A percentile compares a stretch with the other conserved stretches of the same genome.
These are phyloP conservation scores for Conops quadrifasciatus DNA, from an alignment of 2,888 invertebrate genomes.

Conservation along the genomic window DNA sequence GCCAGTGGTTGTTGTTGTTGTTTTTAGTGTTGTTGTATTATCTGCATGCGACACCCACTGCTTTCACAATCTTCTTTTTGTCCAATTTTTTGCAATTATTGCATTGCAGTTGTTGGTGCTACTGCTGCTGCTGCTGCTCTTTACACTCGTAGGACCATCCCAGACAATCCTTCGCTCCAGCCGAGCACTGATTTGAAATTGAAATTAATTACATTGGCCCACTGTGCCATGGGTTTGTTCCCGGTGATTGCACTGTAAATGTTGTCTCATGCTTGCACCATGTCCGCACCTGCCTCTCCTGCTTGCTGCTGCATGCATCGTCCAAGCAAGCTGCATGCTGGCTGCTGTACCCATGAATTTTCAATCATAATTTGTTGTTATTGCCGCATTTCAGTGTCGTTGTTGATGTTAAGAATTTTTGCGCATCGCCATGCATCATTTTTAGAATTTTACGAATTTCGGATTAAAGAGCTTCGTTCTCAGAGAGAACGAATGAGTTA, in stretches of 20 bases:
- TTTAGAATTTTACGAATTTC: conserved; percentile 23
- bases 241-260: conserved; percentile 22
- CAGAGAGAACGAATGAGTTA: conserved; percentile 3
- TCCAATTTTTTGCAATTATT: conserved; percentile 13
- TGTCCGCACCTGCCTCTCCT: conserved; percentile 41
- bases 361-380: conserved; percentile 32
- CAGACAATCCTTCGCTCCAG: background rate
- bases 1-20: conserved; percentile 20
- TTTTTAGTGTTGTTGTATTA: conserved; percentile 15
- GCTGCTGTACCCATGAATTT: conserved; percentile 14
- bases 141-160: background rate
- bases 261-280: conserved; percentile 38
- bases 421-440: conserved; percentile 37
- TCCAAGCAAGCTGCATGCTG: conserved; percentile 19
- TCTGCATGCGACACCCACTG: conserved; percentile 27
- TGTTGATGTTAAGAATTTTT: conserved; percentile 20
- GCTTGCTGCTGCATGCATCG: conserved; percentile 22
- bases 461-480: conserved; percentile 9
- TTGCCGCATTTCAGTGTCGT: conserved; percentile 29
- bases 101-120: conserved; percentile 3
- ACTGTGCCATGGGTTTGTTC: conserved; percentile 25
- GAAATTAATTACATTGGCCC: conserved; percentile 35
- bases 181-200: conserved; percentile 30
- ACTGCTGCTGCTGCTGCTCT: background rate
- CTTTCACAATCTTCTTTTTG: background rate